Percentiles rank a stretch among this genome's conserved stretches.
Conservation (phyloP, 1,140 invertebrate species). For the Paraescarpia echinospica region DNA sequence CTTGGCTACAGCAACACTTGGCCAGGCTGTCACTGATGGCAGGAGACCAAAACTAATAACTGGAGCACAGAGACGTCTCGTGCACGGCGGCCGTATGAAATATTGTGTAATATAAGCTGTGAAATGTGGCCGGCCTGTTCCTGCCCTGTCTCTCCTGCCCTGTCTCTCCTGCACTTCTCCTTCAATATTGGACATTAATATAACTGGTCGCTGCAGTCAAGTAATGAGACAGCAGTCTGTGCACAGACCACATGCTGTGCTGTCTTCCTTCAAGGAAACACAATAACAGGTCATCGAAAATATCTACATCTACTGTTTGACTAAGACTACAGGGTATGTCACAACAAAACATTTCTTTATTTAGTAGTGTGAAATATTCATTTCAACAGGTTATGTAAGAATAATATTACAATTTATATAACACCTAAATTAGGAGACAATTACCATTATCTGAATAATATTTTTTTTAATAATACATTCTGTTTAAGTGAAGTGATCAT, state of each 20-base stretch:
- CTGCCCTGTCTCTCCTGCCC: neutral
- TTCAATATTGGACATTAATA: neutral
- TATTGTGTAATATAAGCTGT: conserved; percentile 6
- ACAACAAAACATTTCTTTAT: neutral
- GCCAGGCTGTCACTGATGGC: neutral
- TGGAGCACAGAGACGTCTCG: neutral
- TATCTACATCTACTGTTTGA: neutral
- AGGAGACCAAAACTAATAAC: neutral
- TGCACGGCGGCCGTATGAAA: neutral
- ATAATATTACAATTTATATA: too few relatives aligned
- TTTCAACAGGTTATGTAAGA: neutral
- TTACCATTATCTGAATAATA: too few relatives aligned
- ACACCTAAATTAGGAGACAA: too few relatives aligned
- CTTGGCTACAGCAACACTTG: neutral
- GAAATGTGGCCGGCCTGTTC: neutral
- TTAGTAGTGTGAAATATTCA: neutral
- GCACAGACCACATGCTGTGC: neutral
- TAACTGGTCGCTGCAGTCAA: neutral
- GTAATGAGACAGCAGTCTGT: neutral
- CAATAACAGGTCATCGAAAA: neutral
- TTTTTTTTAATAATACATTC: too few relatives aligned
- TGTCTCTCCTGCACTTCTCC: neutral
- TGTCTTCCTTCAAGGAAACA: neutral
- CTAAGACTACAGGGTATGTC: too few relatives aligned
- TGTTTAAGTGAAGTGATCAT: too few relatives aligned